phyloP scores from a whole-genome alignment of 1,140 invertebrate genomes.

The Cydia strobilella region DNA sequence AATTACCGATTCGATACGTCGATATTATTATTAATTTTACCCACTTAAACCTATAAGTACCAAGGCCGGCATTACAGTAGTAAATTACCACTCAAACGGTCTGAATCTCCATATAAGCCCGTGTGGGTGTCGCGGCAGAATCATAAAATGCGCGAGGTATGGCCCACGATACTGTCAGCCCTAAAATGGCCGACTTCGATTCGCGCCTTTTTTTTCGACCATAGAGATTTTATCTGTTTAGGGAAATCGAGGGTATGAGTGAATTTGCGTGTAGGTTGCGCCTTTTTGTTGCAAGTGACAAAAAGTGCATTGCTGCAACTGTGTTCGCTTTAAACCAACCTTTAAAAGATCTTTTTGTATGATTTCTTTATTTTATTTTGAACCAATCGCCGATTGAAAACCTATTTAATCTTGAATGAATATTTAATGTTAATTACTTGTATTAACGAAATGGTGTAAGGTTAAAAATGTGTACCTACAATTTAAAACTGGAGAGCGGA shows the following conservation, averaged over 20 bases:
- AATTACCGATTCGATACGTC: background rate
- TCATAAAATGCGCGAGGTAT: conserved; percentile 21
- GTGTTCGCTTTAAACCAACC: background rate
- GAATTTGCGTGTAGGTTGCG: conserved; percentile 24
- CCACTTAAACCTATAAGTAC: conserved; percentile 9
- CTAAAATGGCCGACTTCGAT: conserved; percentile 32
- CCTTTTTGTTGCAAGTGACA: conserved; percentile 1
- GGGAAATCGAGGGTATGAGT: conserved; percentile 28
- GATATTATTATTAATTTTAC: conserved; percentile 2
- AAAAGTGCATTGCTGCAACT: conserved; percentile 22
- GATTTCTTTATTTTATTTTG: background rate
- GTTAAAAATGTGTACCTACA: too few species aligned
- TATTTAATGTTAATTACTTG: too few species aligned
- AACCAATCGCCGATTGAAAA: background rate
- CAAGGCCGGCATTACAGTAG: conserved; percentile 27
- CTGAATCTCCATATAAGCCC: conserved; percentile 10
- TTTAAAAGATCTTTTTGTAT: background rate
- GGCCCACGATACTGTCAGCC: conserved; percentile 16
- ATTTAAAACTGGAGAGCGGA: too few species aligned
- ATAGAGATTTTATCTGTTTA: conserved; percentile 31
- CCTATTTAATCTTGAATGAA: background rate
- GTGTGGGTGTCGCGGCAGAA: conserved; percentile 16
- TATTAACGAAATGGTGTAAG: too few species aligned
- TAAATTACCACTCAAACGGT: conserved; percentile 25
- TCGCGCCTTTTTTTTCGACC: conserved; percentile 21